Evolutionary conservation across 2,113 vertebrate species (phyloP).

Genomic region (Vireo altiloquus): DNA sequence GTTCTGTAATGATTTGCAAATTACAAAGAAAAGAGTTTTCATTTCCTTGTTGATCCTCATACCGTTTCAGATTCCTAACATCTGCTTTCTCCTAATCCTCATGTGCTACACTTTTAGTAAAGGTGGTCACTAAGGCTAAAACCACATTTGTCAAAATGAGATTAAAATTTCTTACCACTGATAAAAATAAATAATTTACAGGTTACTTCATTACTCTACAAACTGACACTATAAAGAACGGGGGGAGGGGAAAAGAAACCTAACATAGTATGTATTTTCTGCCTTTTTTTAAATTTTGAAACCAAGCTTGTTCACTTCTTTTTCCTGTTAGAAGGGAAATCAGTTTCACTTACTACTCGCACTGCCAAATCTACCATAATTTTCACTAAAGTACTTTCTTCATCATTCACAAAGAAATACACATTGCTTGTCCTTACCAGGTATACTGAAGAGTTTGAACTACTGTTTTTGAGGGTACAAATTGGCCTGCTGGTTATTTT

Average conservation of each 20-base stretch:
- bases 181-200: neutral
- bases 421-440: neutral
- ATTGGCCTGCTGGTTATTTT: neutral
- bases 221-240: fast-evolving
- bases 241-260: fast-evolving
- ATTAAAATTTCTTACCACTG: neutral
- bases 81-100: neutral
- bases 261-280: neutral
- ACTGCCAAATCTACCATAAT: neutral
- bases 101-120: neutral
- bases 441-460: neutral
- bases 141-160: neutral
- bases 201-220: neutral
- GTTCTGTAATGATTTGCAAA: neutral
- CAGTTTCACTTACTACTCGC: neutral
- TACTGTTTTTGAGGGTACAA: neutral
- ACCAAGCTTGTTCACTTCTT: neutral
- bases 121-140: neutral
- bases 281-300: neutral
- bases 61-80: neutral
- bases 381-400: neutral
- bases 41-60: neutral
- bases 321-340: neutral
- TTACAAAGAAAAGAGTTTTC: neutral
- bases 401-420: neutral